phyloP scores from a whole-genome alignment of 2,888 invertebrate genomes.

The Tupiocoris notatus region DNA sequence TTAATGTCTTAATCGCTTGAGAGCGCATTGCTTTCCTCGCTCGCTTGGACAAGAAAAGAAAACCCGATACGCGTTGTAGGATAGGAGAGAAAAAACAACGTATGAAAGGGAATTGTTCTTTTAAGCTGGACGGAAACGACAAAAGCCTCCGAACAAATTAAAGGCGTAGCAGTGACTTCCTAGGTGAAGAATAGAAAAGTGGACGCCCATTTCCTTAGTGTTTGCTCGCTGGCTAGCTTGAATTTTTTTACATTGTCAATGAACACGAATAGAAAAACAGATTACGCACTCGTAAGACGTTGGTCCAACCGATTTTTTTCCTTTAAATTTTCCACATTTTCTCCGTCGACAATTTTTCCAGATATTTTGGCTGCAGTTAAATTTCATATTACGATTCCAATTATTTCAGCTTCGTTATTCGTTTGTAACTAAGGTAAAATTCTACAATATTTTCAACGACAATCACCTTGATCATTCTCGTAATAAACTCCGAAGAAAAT shows the following conservation, averaged over 20 bases:
- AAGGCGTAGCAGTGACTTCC: neutral
- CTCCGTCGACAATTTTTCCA: no score
- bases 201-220: neutral
- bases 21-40: neutral
- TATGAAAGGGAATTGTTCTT: neutral
- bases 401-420: no score
- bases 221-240: neutral
- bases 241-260: no score
- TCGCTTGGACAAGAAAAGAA: neutral
- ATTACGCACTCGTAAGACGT: no score
- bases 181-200: neutral
- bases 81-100: neutral
- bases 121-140: neutral
- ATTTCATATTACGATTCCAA: no score
- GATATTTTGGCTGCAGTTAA: no score
- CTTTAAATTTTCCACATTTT: no score
- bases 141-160: neutral
- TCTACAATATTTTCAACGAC: no score
- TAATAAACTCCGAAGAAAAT: neutral
- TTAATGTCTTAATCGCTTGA: neutral
- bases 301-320: no score
- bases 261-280: no score
- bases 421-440: no score
- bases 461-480: no score
- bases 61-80: neutral